phyloP scores from a whole-genome alignment of 2,797 vertebrate species.

The Dermochelys coriacea region DNA sequence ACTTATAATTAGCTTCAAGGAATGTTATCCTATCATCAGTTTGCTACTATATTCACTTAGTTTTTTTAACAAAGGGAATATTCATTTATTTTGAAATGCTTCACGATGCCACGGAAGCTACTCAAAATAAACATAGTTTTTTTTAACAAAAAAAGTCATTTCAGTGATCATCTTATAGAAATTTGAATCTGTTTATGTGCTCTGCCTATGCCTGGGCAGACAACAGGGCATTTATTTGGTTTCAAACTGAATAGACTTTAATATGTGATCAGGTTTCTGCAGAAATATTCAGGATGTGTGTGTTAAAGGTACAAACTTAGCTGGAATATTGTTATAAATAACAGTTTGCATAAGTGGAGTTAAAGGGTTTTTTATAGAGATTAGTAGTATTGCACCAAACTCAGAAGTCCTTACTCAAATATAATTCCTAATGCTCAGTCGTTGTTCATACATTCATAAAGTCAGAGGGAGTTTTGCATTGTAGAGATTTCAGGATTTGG shows the following conservation, averaged over 20 bases:
- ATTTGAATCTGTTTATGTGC: constrained; percentile 53
- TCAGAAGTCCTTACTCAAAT: constrained; percentile 53
- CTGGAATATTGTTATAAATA: constrained; percentile 8
- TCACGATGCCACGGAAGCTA: constrained; percentile 27
- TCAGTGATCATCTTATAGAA: constrained; percentile 55
- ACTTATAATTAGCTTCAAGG: constrained; percentile 70
- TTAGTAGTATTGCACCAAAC: background rate
- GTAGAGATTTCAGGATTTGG: background rate
- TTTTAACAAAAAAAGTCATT: constrained; percentile 11
- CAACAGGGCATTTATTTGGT: constrained; percentile 29
- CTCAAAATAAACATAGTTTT: constrained; percentile 71
- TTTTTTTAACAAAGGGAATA: constrained; percentile 72
- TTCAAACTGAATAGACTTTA: constrained; percentile 51
- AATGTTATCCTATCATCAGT: constrained; percentile 71
- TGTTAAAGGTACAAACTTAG: constrained; percentile 44
- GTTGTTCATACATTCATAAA: background rate
- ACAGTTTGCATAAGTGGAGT: constrained; percentile 43
- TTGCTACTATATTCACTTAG: constrained; percentile 51
- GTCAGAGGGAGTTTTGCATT: background rate
- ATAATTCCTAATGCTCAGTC: background rate
- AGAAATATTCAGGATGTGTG: constrained; percentile 36
- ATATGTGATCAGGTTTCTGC: constrained; percentile 40
- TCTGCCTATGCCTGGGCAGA: constrained; percentile 50
- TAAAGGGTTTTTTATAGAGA: background rate
- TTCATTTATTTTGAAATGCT: constrained; percentile 58